Evolutionary conservation across 2,113 vertebrate species (phyloP).

Genomic region (Calonectris borealis): DNA sequence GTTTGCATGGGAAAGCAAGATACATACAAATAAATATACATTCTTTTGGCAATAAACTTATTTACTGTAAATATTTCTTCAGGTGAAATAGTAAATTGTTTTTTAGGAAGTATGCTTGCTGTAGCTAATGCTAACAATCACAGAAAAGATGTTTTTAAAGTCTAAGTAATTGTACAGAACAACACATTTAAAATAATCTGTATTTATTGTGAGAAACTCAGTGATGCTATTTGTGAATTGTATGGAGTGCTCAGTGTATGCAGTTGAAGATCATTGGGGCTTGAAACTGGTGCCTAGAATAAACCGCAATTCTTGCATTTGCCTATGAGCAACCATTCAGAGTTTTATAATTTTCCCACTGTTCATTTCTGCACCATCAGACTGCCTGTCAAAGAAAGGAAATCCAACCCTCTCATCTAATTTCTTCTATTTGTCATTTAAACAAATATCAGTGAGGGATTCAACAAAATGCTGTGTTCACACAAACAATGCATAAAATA

Average conservation of each 20-base stretch:
- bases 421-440: conserved; percentile 62
- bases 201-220: not conserved
- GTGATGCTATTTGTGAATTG: not conserved
- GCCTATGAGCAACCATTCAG: not conserved
- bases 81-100: not conserved
- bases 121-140: not conserved
- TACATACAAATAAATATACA: not conserved
- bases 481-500: conserved; percentile 20
- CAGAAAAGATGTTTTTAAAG: not conserved
- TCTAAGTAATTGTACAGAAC: not conserved
- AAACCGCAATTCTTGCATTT: conserved; percentile 1
- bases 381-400: conserved; percentile 42
- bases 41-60: not conserved
- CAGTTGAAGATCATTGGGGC: not conserved
- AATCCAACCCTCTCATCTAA: conserved; percentile 2
- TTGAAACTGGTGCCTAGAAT: not conserved
- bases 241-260: not conserved
- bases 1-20: not conserved
- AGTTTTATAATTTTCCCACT: conserved; percentile 28
- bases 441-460: conserved; percentile 34
- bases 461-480: conserved; percentile 47
- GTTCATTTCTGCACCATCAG: conserved; percentile 34
- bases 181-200: not conserved
- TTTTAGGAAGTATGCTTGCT: not conserved
- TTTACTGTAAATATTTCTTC: not conserved